phyloP scores from a whole-genome alignment of 37 sponge, comb jelly and placozoan species.

The Ephydatia muelleri region DNA sequence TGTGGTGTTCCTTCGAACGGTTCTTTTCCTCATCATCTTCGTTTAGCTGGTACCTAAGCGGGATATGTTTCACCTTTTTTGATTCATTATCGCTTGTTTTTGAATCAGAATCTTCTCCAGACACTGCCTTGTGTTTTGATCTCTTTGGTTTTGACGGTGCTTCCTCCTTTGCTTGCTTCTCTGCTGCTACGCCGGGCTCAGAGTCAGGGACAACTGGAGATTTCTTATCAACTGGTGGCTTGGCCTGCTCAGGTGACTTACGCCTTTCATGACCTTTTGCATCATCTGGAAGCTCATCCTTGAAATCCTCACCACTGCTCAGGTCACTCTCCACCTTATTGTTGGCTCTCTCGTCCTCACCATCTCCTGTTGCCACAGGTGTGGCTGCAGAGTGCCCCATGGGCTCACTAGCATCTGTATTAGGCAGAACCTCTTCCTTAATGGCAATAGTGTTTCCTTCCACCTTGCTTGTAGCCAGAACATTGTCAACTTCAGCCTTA shows the following conservation, averaged over 20 bases:
- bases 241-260: neutral
- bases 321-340: slow-evolving; percentile 44
- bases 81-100: neutral
- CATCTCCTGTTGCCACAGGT: neutral
- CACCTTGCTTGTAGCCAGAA: neutral
- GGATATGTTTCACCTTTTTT: slow-evolving; percentile 15
- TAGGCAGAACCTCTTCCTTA: no score
- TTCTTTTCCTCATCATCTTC: slow-evolving; percentile 16
- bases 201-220: neutral
- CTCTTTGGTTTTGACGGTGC: neutral
- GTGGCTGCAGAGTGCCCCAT: no score
- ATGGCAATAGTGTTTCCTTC: neutral
- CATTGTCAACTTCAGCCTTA: neutral
- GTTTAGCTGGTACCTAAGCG: slow-evolving; percentile 38
- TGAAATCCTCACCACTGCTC: slow-evolving; percentile 56
- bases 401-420: no score
- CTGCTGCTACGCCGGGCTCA: neutral
- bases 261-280: neutral
- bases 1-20: slow-evolving; percentile 11
- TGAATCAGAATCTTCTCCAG: neutral
- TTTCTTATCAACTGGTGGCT: neutral
- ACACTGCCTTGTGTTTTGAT: neutral
- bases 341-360: neutral
- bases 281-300: neutral
- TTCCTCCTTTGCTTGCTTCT: slow-evolving; percentile 2